Evolutionary conservation across 2,797 vertebrate species (phyloP).

Genomic region (Poeciliopsis infans): DNA sequence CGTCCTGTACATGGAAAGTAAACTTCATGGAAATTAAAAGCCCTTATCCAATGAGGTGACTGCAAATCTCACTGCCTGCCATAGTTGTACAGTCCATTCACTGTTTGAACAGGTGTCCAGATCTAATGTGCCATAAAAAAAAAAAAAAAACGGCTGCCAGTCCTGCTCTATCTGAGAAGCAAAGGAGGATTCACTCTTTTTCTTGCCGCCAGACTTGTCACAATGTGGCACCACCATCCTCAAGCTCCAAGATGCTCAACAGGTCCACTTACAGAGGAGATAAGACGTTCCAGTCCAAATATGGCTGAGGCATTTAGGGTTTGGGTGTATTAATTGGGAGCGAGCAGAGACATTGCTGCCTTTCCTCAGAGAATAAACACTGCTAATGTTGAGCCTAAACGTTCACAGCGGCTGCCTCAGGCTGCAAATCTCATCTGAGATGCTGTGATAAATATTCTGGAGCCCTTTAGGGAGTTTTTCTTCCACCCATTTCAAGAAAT

Average conservation of each 20-base stretch:
- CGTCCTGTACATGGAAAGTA: conserved; percentile 51
- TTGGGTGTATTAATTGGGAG: conserved; percentile 54
- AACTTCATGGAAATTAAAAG: conserved; percentile 47
- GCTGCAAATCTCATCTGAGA: conserved; percentile 32
- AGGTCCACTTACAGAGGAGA: conserved; percentile 58
- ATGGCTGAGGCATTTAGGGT: conserved; percentile 63
- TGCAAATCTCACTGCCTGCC: conserved; percentile 7
- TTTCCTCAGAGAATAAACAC: conserved; percentile 55
- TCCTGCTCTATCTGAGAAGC: conserved; percentile 23
- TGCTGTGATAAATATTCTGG: conserved; percentile 38
- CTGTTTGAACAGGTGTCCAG: conserved; percentile 54
- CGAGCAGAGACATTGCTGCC: conserved; percentile 18
- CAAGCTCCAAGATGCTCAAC: conserved; percentile 51
- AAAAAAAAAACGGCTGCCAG: not conserved
- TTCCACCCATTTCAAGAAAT: conserved; percentile 26
- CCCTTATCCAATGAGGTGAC: conserved; percentile 17
- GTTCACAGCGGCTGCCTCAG: conserved; percentile 35
- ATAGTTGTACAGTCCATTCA: conserved; percentile 18
- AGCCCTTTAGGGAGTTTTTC: conserved; percentile 19
- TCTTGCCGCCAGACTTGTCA: conserved; percentile 14
- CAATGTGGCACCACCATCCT: conserved; percentile 27
- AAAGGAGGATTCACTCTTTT: conserved; percentile 15
- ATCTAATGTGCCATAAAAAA: not conserved
- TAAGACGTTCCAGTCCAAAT: conserved; percentile 79
- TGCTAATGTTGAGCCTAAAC: conserved; percentile 40